Evolutionary conservation across 92 coral and sea anemone genomes (phyloP).

Genomic region (Montipora capitata): DNA sequence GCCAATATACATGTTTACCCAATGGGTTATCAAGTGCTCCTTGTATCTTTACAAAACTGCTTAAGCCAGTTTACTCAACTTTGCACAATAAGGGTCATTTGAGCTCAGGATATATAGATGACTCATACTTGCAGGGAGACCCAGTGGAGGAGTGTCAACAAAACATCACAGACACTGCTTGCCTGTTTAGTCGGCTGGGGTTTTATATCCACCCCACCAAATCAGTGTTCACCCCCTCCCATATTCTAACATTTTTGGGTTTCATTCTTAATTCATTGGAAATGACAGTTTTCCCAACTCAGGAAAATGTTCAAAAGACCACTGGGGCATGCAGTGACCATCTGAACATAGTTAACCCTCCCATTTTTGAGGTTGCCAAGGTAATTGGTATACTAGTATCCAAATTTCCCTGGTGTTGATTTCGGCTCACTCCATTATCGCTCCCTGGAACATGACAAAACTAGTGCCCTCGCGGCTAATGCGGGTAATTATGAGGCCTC

Average conservation of each 20-base stretch:
- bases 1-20: constrained; percentile 46
- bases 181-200: constrained; percentile 37
- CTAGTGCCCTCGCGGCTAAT: constrained; percentile 20
- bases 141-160: constrained; percentile 32
- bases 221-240: constrained; percentile 39
- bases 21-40: constrained; percentile 48
- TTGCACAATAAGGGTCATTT: constrained; percentile 46
- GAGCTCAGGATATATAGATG: constrained; percentile 62
- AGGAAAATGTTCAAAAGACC: neutral
- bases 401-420: constrained; percentile 24
- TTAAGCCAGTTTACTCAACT: constrained; percentile 55
- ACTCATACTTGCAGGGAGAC: constrained; percentile 42
- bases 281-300: too few species aligned
- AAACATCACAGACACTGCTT: constrained; percentile 45
- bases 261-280: too few species aligned
- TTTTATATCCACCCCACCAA: constrained; percentile 51
- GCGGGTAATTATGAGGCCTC: neutral
- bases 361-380: constrained; percentile 4
- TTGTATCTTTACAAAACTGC: constrained; percentile 43
- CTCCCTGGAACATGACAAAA: neutral
- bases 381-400: neutral
- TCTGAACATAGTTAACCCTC: neutral
- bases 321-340: neutral
- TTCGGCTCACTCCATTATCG: neutral
- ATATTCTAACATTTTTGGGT: constrained; percentile 14